These are phyloP conservation scores for Mastigias papua DNA, from an alignment of 30 jellyfish, hydroid and myxozoan species.

Conservation along the genomic window DNA sequence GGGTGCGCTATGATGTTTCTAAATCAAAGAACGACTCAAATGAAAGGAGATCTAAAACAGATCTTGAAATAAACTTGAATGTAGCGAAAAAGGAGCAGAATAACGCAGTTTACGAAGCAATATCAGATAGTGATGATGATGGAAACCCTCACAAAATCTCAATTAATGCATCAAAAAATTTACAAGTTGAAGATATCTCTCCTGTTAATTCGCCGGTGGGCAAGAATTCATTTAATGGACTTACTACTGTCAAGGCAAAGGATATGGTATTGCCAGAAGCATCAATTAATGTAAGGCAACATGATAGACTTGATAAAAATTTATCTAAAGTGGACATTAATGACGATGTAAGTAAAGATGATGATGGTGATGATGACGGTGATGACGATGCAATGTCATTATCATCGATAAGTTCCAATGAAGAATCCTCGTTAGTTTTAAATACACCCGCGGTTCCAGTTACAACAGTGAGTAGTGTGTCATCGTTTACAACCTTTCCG, in stretches of 20 bases:
- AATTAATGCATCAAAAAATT: slow-evolving; percentile 1
- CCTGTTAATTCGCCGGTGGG: slow-evolving; percentile 79
- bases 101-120: slow-evolving; percentile 78
- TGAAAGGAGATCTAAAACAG: background rate
- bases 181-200: slow-evolving; percentile 88
- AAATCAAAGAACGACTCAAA: background rate
- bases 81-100: background rate
- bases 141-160: background rate
- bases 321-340: background rate
- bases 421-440: slow-evolving; percentile 81
- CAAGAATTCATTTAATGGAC: slow-evolving; percentile 33
- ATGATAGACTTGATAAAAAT: background rate
- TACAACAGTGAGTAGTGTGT: slow-evolving; percentile 4
- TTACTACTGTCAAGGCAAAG: background rate
- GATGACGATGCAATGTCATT: slow-evolving; percentile 98
- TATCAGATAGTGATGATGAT: slow-evolving; percentile 87
- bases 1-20: background rate
- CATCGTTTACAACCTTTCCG: slow-evolving; percentile 19
- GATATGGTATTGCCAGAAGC: background rate
- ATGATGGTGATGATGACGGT: slow-evolving; percentile 54
- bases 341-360: background rate
- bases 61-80: background rate
- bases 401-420: slow-evolving; percentile 98
- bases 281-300: background rate
- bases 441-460: slow-evolving; percentile 75